Conservation (phyloP, 2,797 vertebrate species). For the Diplodus sargus region DNA sequence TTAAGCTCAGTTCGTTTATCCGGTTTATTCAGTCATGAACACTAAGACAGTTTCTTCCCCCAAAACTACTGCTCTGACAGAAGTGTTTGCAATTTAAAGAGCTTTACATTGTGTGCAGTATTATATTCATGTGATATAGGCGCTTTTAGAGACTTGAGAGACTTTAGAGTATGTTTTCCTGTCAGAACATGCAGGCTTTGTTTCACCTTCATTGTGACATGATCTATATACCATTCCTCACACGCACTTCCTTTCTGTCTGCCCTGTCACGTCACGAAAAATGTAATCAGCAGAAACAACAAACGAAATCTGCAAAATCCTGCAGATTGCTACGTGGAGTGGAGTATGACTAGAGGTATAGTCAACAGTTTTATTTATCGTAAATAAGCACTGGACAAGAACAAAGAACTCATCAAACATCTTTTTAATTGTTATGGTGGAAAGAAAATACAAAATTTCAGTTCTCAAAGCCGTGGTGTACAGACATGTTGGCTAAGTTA, state of each 20-base stretch:
- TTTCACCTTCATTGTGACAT: neutral
- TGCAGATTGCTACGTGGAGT: too few relatives aligned
- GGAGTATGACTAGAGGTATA: neutral
- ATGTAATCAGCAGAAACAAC: neutral
- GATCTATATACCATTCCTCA: neutral
- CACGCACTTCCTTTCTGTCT: neutral
- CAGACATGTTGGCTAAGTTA: neutral
- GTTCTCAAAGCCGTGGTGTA: neutral
- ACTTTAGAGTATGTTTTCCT: neutral
- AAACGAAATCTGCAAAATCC: neutral
- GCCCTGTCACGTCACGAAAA: neutral
- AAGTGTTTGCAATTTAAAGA: neutral
- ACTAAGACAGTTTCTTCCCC: too few relatives aligned
- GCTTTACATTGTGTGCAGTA: too few relatives aligned
- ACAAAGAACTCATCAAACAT: neutral
- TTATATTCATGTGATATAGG: neutral
- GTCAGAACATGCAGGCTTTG: neutral
- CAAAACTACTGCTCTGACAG: neutral
- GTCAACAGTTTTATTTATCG: slow-evolving; percentile 23
- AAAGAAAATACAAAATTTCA: neutral
- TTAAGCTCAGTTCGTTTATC: too few relatives aligned
- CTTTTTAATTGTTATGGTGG: neutral
- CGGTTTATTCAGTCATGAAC: too few relatives aligned
- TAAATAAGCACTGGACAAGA: slow-evolving; percentile 7
- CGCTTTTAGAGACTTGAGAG: too few relatives aligned